Conservation (phyloP, 2,888 invertebrate genomes). For the Isoperla grammatica region DNA sequence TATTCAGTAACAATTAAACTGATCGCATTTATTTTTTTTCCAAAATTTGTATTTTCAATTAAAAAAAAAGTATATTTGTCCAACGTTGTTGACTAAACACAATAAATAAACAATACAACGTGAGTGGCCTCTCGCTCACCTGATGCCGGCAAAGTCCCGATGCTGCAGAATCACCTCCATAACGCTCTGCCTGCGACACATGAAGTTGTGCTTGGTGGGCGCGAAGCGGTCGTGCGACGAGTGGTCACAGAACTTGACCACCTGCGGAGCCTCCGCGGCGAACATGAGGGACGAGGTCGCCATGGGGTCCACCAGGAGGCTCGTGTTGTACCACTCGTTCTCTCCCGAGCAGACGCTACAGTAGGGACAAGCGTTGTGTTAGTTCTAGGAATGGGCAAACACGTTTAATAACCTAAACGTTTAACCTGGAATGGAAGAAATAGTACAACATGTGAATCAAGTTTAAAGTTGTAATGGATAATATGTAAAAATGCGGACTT, state of each 20-base stretch:
- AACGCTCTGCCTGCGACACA: conserved; percentile 55
- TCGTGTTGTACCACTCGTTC: conserved; percentile 39
- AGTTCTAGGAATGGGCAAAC: no score
- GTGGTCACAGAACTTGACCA: conserved; percentile 57
- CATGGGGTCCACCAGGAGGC: conserved; percentile 45
- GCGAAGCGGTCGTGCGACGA: conserved; percentile 55
- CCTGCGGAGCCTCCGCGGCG: conserved; percentile 47
- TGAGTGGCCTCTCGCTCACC: no score
- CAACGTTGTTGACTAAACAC: no score
- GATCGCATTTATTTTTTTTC: no score
- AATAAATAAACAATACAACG: no score
- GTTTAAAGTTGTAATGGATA: not conserved
- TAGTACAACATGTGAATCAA: not conserved
- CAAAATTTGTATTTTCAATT: no score
- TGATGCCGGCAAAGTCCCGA: conserved; percentile 46
- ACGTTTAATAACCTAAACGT: no score
- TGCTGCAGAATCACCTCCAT: conserved; percentile 53
- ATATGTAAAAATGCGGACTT: no score
- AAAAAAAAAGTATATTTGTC: no score
- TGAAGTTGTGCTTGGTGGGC: conserved; percentile 60
- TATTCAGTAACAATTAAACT: no score
- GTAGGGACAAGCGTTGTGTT: no score
- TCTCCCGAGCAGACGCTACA: conserved; percentile 10
- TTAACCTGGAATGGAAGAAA: no score
- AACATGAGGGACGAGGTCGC: conserved; percentile 50